A percentile compares a stretch with the other conserved stretches of the same genome.
These are phyloP conservation scores for Cacatua alba DNA, from an alignment of 2,113 vertebrate genomes.

Conservation along the genomic window DNA sequence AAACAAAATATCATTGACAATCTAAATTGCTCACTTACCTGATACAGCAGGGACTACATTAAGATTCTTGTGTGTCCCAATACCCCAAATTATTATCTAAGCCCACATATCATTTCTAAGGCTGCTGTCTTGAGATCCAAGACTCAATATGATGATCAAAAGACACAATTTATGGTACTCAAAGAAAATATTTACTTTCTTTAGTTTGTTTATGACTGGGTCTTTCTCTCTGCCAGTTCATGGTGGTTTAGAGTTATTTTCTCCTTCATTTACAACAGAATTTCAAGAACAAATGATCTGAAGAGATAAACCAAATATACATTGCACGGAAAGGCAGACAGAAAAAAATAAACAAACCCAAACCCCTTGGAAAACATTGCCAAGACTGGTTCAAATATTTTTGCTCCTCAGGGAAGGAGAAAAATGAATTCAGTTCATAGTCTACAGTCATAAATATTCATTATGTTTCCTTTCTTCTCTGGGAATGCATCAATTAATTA, in stretches of 20 bases:
- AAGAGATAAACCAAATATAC: neutral
- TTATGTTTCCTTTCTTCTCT: constrained; percentile 4
- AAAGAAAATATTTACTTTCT: neutral
- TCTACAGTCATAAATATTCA: constrained; percentile 13
- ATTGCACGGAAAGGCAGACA: neutral
- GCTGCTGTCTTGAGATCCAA: neutral
- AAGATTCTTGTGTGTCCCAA: neutral
- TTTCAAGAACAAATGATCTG: neutral
- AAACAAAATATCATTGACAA: neutral
- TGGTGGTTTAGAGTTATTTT: neutral
- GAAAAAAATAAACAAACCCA: neutral
- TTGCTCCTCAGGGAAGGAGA: neutral
- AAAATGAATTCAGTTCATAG: neutral
- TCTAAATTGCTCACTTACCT: neutral
- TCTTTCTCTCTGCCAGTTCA: neutral
- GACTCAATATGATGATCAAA: neutral
- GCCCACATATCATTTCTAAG: neutral
- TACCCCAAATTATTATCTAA: neutral
- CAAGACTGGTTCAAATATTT: neutral
- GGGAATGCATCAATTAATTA: constrained; percentile 37
- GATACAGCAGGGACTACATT: neutral
- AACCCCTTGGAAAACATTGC: neutral
- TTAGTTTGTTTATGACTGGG: neutral
- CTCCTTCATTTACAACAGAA: neutral
- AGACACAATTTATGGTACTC: neutral